A percentile compares a stretch with the other conserved stretches of the same genome.
phyloP scores from a whole-genome alignment of 2,888 invertebrate genomes.

The Mactromeris polynyma region DNA sequence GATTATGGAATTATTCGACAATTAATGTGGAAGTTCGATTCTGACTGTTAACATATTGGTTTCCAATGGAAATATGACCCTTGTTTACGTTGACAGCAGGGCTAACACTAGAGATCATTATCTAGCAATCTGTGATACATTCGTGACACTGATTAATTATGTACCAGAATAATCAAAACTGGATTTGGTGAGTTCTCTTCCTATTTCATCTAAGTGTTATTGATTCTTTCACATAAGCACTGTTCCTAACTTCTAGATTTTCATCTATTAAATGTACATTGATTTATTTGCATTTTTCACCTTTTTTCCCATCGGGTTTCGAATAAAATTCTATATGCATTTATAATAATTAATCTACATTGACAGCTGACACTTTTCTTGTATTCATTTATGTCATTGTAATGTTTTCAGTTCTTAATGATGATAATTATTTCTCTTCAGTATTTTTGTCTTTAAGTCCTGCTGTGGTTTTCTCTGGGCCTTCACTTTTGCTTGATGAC shows the following conservation, averaged over 20 bases:
- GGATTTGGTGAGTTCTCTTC: slow-evolving; percentile 30
- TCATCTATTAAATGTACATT: slow-evolving; percentile 8
- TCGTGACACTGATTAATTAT: slow-evolving; percentile 56
- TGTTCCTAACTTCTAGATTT: not conserved
- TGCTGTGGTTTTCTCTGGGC: too few relatives aligned
- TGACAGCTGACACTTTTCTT: not conserved
- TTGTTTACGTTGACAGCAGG: not conserved
- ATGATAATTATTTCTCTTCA: not conserved
- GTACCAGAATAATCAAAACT: slow-evolving; percentile 21
- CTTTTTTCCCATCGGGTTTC: not conserved
- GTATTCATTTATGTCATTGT: not conserved
- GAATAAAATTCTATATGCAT: not conserved
- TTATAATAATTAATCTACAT: not conserved
- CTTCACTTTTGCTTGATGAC: too few relatives aligned
- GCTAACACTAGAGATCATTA: slow-evolving; percentile 16
- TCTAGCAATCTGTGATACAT: slow-evolving; percentile 37
- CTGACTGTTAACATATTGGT: slow-evolving; percentile 9
- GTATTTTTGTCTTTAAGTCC: too few relatives aligned
- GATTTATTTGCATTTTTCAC: not conserved
- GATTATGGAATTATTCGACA: not conserved
- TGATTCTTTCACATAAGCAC: not conserved
- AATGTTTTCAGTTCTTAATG: not conserved
- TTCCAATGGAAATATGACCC: not conserved
- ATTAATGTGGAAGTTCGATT: not conserved
- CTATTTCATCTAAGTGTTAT: slow-evolving; percentile 2